Percentiles rank a stretch among this genome's conserved stretches.
Conservation (phyloP, 2,113 vertebrate genomes). For the Dromas ardeola region DNA sequence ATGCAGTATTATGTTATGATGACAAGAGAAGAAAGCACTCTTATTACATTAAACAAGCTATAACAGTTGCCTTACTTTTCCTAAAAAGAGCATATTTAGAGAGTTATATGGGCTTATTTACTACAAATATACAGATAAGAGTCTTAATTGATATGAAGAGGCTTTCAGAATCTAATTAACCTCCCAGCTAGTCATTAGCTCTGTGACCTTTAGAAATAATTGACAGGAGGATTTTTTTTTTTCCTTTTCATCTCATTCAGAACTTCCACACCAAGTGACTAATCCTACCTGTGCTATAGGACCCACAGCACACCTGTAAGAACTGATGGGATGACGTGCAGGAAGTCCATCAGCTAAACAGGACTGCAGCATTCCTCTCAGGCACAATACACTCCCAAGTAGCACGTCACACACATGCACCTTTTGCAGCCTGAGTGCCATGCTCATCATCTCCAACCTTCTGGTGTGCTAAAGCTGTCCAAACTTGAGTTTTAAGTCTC, state of each 20-base stretch:
- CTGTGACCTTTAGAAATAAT: conserved; percentile 98
- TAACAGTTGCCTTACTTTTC: conserved; percentile 41
- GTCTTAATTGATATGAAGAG: conserved; percentile 83
- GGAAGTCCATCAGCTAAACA: conserved; percentile 75
- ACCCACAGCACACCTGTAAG: conserved; percentile 66
- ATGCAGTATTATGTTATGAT: conserved; percentile 4
- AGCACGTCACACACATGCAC: conserved; percentile 51
- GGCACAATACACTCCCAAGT: conserved; percentile 32
- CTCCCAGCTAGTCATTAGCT: conserved; percentile 96
- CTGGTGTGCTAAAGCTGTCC: background rate
- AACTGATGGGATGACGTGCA: conserved; percentile 70
- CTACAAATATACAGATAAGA: conserved; percentile 71
- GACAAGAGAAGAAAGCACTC: conserved; percentile 6
- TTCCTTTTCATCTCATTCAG: conserved; percentile 74
- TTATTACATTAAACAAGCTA: background rate
- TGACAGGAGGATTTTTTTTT: conserved; percentile 81
- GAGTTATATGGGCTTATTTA: conserved; percentile 73
- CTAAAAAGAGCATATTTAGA: conserved; percentile 52
- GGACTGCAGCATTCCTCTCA: conserved; percentile 59
- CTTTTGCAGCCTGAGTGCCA: background rate
- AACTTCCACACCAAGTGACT: conserved; percentile 73
- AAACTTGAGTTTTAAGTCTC: background rate
- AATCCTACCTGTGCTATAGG: conserved; percentile 46
- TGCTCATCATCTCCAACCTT: background rate
- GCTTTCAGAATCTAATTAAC: conserved; percentile 97